Percentiles rank a stretch among this genome's conserved stretches.
These are phyloP conservation scores for Neotoma lepida DNA, from an alignment of 2,113 vertebrate species.

Conservation along the genomic window DNA sequence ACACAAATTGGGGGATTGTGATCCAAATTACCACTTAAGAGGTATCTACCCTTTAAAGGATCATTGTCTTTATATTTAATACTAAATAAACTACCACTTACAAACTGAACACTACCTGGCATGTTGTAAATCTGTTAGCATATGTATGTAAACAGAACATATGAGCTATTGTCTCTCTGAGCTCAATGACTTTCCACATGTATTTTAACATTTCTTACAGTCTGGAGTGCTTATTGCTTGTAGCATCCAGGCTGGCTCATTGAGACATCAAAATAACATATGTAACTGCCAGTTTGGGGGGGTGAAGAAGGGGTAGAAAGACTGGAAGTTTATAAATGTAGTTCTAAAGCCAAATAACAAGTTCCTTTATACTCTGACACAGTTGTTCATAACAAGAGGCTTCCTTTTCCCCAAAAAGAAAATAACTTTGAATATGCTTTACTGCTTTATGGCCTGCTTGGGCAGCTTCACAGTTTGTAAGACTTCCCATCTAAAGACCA, in stretches of 20 bases:
- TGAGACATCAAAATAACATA: neutral
- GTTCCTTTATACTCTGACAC: neutral
- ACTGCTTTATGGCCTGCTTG: neutral
- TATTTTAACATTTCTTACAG: neutral
- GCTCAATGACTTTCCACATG: neutral
- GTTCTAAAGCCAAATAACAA: neutral
- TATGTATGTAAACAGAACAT: neutral
- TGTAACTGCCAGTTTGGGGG: neutral
- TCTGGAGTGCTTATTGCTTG: neutral
- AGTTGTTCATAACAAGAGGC: neutral
- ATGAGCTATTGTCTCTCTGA: neutral
- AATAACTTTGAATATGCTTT: neutral
- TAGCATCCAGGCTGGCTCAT: neutral
- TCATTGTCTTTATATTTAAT: neutral
- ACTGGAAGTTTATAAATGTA: too few relatives aligned
- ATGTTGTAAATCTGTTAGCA: neutral
- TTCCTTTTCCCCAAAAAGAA: neutral
- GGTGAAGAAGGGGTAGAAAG: neutral
- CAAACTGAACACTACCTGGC: neutral
- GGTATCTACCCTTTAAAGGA: neutral
- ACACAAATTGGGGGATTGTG: neutral
- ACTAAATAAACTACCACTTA: neutral
- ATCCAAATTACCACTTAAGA: neutral
- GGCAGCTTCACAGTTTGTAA: neutral
- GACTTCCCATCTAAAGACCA: neutral